Evolutionary conservation across 1,140 invertebrate genomes (phyloP).

Genomic region (Dendroctonus valens): DNA sequence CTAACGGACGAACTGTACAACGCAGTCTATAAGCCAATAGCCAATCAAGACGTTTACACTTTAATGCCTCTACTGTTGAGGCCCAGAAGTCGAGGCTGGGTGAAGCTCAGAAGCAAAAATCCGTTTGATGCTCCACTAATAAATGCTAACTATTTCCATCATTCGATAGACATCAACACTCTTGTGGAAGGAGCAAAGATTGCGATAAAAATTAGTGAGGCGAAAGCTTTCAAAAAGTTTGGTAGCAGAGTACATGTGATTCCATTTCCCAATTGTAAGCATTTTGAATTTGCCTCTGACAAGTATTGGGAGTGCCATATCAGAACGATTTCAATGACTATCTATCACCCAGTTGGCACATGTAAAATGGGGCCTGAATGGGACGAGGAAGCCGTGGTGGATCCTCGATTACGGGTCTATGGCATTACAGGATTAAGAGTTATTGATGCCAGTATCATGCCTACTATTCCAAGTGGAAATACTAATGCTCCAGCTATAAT

Average conservation of each 20-base stretch:
- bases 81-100: conserved; percentile 75
- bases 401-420: conserved; percentile 73
- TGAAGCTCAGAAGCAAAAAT: conserved; percentile 71
- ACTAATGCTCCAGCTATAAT: conserved; percentile 51
- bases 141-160: conserved; percentile 84
- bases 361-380: conserved; percentile 79
- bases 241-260: conserved; percentile 70
- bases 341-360: conserved; percentile 80
- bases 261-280: conserved; percentile 75
- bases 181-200: conserved; percentile 78
- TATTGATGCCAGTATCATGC: conserved; percentile 88
- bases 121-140: conserved; percentile 84
- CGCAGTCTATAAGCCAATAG: conserved; percentile 71
- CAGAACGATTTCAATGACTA: conserved; percentile 80
- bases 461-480: conserved; percentile 64
- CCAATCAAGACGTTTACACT: conserved; percentile 70
- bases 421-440: conserved; percentile 76
- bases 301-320: conserved; percentile 84
- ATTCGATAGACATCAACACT: conserved; percentile 72
- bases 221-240: conserved; percentile 77
- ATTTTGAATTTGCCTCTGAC: conserved; percentile 70
- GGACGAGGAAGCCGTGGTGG: conserved; percentile 78
- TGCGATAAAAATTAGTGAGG: conserved; percentile 67
- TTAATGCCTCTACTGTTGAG: conserved; percentile 79
- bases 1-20: conserved; percentile 80